Evolutionary conservation across 2,888 invertebrate genomes (phyloP), one percentile per base, ranked within the genome.

Genomic region (Leucoma salicis): DNA sequence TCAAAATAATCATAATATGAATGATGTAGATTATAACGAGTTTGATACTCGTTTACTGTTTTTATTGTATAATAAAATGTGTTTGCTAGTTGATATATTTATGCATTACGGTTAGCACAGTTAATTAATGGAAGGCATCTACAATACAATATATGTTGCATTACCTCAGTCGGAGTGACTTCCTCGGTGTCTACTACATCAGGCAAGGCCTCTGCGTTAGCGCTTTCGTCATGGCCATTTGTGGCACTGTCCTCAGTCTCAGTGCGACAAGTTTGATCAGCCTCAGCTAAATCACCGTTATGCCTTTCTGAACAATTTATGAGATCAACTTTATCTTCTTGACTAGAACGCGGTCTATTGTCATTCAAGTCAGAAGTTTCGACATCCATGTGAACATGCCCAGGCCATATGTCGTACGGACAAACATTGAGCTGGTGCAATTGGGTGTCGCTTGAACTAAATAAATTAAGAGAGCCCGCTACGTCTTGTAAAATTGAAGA

Each of bases 251-350:
- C 79, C 12, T 66, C 72, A 13, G 54, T 55, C n/a, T 82, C 86
- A 3, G 69, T 47, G 35, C 83, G 90, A 57, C 94, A 91, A 38
- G 94, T 93, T 76, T 95, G 95, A 82, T 95, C 95, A 7, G 95
- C 95, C 78, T 95, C 95, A 0, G 95, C 95, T 53, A 95, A 80
- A 67, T 95, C 95, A 15, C 93, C 95, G 70, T 95, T 93, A 49
- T 92, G 91, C 71, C 91, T 91, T 55, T 90, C 91, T 13, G 86
- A 84, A 62, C 85, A 85, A 53, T 85, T 80, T 15, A 88, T 77
- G 42, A 90, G 70, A 61, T 89, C 90, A 18, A 84, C 81, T 57
- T 89, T 89, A 21, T 78, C 81, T 41, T 87, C 90, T 44, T 81
- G 83, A 53, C 78, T 78, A 27, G 81, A 80, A 10, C 75, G 76